Conservation (phyloP, 2,113 vertebrate genomes). For the Cyprinodon variegatus region DNA sequence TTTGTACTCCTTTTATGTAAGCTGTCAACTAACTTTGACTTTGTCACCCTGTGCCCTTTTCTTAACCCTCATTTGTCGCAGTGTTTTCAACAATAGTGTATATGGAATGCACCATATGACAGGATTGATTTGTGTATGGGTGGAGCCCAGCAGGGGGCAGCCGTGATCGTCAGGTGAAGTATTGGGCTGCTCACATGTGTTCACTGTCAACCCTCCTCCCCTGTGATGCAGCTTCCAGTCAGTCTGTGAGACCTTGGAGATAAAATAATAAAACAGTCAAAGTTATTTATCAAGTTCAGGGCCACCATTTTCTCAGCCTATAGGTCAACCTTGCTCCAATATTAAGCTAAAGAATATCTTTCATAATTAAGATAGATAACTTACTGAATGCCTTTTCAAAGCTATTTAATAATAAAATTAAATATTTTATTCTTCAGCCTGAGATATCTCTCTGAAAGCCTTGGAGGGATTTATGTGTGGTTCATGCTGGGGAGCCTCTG, state of each 20-base stretch:
- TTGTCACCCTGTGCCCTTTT: slow-evolving; percentile 13
- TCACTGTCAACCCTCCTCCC: slow-evolving; percentile 8
- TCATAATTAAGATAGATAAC: neutral
- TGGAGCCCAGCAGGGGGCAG: slow-evolving; percentile 73
- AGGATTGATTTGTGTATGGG: slow-evolving; percentile 20
- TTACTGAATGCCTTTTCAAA: slow-evolving; percentile 4
- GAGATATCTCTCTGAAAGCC: slow-evolving; percentile 32
- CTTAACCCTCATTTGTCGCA: slow-evolving; percentile 27
- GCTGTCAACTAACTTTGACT: slow-evolving; percentile 16
- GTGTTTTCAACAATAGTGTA: neutral
- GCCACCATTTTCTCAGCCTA: slow-evolving; percentile 7
- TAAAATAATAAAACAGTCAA: slow-evolving; percentile 20
- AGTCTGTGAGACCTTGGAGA: slow-evolving; percentile 23
- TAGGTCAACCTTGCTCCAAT: neutral
- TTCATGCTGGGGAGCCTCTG: slow-evolving; percentile 51
- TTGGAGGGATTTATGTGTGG: slow-evolving; percentile 35
- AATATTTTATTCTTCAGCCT: slow-evolving; percentile 23
- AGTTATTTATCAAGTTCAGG: neutral
- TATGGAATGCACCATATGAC: neutral
- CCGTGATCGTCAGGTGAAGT: slow-evolving; percentile 68
- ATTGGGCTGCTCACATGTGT: neutral
- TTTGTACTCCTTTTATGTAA: slow-evolving; percentile 15
- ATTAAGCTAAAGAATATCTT: slow-evolving; percentile 1
- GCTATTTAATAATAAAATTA: slow-evolving; percentile 24
- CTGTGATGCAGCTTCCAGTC: neutral